Evolutionary conservation across 2,113 vertebrate genomes (phyloP).

Genomic region (Mesembrinibis cayennensis): DNA sequence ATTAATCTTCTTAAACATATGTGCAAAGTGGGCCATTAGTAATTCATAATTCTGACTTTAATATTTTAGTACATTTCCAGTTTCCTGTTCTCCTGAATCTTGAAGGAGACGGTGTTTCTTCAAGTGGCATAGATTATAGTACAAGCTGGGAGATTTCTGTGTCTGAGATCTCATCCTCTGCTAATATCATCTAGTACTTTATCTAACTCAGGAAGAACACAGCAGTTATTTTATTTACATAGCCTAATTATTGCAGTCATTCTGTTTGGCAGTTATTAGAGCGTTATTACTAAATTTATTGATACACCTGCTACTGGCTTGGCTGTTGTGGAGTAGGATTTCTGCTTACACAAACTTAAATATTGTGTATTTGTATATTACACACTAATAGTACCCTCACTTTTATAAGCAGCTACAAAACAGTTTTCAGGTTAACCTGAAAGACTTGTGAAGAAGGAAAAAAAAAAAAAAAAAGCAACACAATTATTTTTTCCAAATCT

Average conservation of each 20-base stretch:
- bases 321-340: constrained; percentile 1
- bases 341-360: constrained; percentile 30
- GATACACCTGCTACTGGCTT: constrained; percentile 32
- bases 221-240: constrained; percentile 25
- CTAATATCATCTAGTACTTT: not conserved
- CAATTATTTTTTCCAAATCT: not conserved
- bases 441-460: not conserved
- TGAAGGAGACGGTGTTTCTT: not conserved
- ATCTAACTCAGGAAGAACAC: not conserved
- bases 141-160: not conserved
- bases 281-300: constrained; percentile 45
- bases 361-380: constrained; percentile 3
- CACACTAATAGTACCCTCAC: not conserved
- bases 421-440: not conserved
- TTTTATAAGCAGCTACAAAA: constrained; percentile 20
- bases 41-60: not conserved
- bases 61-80: not conserved
- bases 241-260: constrained; percentile 53
- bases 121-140: not conserved
- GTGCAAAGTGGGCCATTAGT: not conserved
- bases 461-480: not conserved
- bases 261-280: constrained; percentile 42
- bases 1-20: not conserved
- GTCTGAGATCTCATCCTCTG: not conserved
- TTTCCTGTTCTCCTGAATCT: not conserved